Conservation (phyloP, 1,140 invertebrate genomes). For the Myzus persicae region DNA sequence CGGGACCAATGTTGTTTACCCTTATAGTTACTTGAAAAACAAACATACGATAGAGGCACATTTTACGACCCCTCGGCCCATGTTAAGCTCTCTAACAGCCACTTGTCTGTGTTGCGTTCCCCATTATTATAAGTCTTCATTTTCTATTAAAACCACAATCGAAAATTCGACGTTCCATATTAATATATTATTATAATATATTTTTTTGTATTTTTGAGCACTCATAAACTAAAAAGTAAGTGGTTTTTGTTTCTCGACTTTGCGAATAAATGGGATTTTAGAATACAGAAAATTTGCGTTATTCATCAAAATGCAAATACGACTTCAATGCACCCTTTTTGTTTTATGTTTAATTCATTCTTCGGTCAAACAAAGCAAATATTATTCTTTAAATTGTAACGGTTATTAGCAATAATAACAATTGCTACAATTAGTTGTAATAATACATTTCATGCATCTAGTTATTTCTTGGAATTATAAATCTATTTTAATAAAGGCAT, state of each 20-base stretch:
- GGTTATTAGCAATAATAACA: not conserved
- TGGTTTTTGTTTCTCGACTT: not conserved
- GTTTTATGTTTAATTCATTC: not conserved
- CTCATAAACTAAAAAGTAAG: not conserved
- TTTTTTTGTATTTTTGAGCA: not conserved
- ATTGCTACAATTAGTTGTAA: not conserved
- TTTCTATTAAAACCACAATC: constrained; percentile 32
- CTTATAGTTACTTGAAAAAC: constrained; percentile 45
- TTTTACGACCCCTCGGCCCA: not conserved
- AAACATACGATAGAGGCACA: constrained; percentile 18
- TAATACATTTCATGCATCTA: not conserved
- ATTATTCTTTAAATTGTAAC: not conserved
- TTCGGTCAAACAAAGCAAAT: constrained; percentile 2
- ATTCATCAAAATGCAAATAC: constrained; percentile 9
- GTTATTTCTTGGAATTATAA: not conserved
- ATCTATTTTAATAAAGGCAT: not conserved
- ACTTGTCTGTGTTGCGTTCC: not conserved
- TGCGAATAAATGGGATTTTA: not conserved
- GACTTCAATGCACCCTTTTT: not conserved
- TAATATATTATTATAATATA: not conserved
- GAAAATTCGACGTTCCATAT: not conserved
- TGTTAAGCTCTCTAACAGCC: not conserved
- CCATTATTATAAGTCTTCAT: not conserved
- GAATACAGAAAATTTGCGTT: not conserved
- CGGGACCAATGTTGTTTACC: constrained; percentile 28